A percentile compares a stretch with the other conserved stretches of the same genome.
Conservation (phyloP, 2,113 vertebrate genomes). For the Zosterops lateralis region DNA sequence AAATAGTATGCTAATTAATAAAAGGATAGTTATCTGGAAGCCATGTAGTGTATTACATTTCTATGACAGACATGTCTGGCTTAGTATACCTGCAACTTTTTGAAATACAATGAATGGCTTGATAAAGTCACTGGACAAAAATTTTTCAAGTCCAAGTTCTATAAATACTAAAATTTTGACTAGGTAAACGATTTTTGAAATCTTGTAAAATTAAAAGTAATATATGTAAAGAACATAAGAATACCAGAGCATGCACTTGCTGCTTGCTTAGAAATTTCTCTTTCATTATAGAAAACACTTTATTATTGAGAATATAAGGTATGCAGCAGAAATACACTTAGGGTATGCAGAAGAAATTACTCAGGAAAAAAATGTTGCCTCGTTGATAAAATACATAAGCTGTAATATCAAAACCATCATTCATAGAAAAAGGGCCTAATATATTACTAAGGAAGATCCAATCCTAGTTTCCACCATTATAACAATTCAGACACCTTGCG, state of each 20-base stretch:
- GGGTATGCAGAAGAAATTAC: background rate
- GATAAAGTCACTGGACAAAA: background rate
- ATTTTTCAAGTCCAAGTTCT: background rate
- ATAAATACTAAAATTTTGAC: background rate
- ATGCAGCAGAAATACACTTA: background rate
- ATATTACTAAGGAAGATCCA: background rate
- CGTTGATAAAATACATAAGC: background rate
- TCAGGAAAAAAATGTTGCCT: background rate
- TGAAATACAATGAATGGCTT: background rate
- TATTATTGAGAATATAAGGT: background rate
- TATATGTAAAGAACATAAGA: background rate
- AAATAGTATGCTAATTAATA: background rate
- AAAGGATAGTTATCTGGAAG: background rate
- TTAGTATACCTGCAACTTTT: background rate
- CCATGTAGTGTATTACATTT: background rate
- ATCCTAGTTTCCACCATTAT: background rate
- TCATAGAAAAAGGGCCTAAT: background rate
- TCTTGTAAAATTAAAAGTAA: background rate
- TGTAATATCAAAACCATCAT: background rate
- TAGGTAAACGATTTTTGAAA: background rate
- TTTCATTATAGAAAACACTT: background rate
- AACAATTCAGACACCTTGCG: background rate
- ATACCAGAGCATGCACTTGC: background rate
- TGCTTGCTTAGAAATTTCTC: background rate
- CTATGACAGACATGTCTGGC: background rate